Conservation (phyloP, 2,113 vertebrate species). For the Corvus hawaiiensis region DNA sequence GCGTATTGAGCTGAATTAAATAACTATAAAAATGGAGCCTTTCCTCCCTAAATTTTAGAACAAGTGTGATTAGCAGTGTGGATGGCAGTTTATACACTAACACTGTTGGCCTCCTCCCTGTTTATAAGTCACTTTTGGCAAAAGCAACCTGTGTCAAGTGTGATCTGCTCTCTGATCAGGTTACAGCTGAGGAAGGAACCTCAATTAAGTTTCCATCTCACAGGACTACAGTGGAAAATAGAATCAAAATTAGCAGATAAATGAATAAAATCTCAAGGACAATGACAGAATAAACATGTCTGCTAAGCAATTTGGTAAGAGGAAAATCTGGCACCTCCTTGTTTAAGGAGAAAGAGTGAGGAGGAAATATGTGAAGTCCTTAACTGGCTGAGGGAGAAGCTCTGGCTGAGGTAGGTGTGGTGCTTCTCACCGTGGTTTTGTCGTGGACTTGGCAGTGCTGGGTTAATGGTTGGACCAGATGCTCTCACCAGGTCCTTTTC, state of each 20-base stretch:
- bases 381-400: not conserved
- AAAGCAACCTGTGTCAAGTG: not conserved
- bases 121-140: not conserved
- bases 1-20: not conserved
- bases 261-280: conserved; percentile 31
- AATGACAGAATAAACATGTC: not conserved
- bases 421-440: not conserved
- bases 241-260: conserved; percentile 19
- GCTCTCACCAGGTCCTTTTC: not conserved
- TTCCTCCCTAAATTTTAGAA: not conserved
- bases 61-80: not conserved
- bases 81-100: not conserved
- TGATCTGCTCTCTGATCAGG: not conserved
- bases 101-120: not conserved
- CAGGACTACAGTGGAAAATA: not conserved
- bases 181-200: not conserved
- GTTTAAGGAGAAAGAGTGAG: not conserved
- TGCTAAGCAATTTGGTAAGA: not conserved
- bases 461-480: not conserved
- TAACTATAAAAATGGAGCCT: not conserved
- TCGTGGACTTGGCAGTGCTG: not conserved
- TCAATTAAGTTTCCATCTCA: not conserved
- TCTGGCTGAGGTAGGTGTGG: not conserved
- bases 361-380: not conserved
- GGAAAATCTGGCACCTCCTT: not conserved